Conservation (phyloP, 1,140 invertebrate species). For the Zophobas atratus region DNA sequence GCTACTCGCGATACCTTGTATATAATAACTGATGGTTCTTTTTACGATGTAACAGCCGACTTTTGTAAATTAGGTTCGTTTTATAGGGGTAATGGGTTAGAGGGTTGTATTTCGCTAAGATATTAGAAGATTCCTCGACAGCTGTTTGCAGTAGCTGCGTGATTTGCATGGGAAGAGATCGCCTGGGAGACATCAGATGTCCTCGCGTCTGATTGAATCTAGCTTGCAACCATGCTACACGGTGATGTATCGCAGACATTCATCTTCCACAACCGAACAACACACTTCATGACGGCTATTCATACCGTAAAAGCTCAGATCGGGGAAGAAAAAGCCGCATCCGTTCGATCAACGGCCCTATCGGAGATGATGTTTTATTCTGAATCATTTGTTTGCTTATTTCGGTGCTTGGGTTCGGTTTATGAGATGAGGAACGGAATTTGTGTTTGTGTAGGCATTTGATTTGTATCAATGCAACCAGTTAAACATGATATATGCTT, state of each 20-base stretch:
- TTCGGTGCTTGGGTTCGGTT: constrained; percentile 16
- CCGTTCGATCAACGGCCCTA: neutral
- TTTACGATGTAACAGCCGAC: neutral
- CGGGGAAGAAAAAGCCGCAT: constrained; percentile 13
- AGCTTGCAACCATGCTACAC: constrained; percentile 22
- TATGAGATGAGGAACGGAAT: constrained; percentile 20
- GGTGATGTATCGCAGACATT: constrained; percentile 32
- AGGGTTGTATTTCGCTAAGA: neutral
- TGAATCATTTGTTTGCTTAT: constrained; percentile 25
- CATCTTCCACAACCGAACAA: constrained; percentile 28
- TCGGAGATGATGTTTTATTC: constrained; percentile 31
- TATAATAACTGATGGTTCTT: constrained; percentile 15
- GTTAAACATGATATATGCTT: neutral
- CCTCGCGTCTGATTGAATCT: constrained; percentile 25
- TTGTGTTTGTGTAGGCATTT: neutral
- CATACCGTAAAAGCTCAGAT: constrained; percentile 13
- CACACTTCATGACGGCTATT: constrained; percentile 38
- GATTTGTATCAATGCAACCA: neutral
- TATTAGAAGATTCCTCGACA: constrained; percentile 23
- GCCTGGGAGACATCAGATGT: constrained; percentile 23
- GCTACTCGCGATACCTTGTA: neutral
- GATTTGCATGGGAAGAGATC: constrained; percentile 39
- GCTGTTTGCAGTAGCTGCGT: constrained; percentile 10
- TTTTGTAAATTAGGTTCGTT: constrained; percentile 24
- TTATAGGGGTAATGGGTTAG: neutral